These are phyloP conservation scores for Cantharis rufa DNA, from an alignment of 2,888 invertebrate species.

Conservation along the genomic window DNA sequence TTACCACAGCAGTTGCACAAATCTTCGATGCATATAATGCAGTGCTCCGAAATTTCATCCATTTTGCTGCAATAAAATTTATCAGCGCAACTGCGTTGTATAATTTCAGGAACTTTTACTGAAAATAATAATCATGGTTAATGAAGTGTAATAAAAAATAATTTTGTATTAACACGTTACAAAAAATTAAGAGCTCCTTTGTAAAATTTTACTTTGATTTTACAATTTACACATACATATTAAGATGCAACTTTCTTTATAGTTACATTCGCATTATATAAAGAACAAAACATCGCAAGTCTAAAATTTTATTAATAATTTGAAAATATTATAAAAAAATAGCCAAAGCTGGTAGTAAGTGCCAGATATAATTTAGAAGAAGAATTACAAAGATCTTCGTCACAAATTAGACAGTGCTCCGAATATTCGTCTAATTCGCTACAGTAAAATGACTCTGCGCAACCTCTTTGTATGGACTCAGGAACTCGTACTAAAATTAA, in stretches of 20 bases:
- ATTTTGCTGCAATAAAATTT: slow-evolving; percentile 15
- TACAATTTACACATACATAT: too few species aligned
- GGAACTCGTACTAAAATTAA: neutral
- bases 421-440: neutral
- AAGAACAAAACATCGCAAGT: neutral
- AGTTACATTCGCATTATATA: too few species aligned
- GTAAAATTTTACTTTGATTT: too few species aligned
- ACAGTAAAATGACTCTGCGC: neutral
- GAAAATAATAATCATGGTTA: neutral
- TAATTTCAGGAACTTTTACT: slow-evolving; percentile 8
- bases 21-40: slow-evolving; percentile 13
- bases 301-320: neutral
- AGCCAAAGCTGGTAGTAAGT: neutral
- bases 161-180: too few species aligned
- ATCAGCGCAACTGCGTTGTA: slow-evolving; percentile 11
- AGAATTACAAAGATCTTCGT: slow-evolving; percentile 4
- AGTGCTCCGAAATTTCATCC: slow-evolving; percentile 9
- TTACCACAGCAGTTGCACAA: slow-evolving; percentile 7
- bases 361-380: neutral
- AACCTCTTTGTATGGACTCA: neutral
- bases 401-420: neutral
- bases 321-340: neutral
- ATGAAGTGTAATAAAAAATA: neutral
- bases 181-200: too few species aligned
- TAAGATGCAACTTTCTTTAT: too few species aligned